Conservation (phyloP, 2,113 vertebrate species). For the Drymodes brunneopygia region DNA sequence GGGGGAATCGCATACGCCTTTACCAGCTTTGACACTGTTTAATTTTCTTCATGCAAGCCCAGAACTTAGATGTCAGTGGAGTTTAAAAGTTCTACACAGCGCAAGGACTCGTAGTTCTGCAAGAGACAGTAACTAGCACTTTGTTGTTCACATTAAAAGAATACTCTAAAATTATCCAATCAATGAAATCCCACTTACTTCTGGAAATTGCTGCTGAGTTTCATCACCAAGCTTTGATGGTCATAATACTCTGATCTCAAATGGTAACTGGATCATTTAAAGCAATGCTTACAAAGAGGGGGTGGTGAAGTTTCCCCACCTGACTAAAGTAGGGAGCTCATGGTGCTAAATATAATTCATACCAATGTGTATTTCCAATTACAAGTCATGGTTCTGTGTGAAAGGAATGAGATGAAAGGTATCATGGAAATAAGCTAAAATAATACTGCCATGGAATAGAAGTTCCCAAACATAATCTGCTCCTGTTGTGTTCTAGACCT, state of each 20-base stretch:
- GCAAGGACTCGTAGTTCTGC: neutral
- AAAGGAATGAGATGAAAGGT: neutral
- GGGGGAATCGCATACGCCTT: neutral
- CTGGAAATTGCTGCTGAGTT: slow-evolving; percentile 20
- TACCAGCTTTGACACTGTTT: slow-evolving; percentile 29
- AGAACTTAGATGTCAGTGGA: neutral
- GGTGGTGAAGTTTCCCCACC: neutral
- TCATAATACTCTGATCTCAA: neutral
- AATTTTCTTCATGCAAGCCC: slow-evolving; percentile 2
- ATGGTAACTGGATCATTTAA: neutral
- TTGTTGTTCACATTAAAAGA: slow-evolving; percentile 13
- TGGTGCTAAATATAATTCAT: neutral
- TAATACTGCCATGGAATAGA: neutral
- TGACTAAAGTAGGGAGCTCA: neutral
- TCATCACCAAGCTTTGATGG: neutral
- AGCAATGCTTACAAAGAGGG: neutral
- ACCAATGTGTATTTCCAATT: neutral
- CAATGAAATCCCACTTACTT: slow-evolving; percentile 19
- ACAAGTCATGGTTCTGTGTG: neutral
- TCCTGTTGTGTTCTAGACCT: slow-evolving; percentile 16
- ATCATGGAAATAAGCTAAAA: neutral
- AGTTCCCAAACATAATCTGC: neutral
- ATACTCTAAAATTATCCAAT: slow-evolving; percentile 53
- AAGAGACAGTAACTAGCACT: slow-evolving; percentile 39
- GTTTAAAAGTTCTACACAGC: slow-evolving; percentile 6